These are phyloP conservation scores for Spilogale gracilis DNA, from an alignment of 2,113 vertebrate genomes.

Conservation along the genomic window DNA sequence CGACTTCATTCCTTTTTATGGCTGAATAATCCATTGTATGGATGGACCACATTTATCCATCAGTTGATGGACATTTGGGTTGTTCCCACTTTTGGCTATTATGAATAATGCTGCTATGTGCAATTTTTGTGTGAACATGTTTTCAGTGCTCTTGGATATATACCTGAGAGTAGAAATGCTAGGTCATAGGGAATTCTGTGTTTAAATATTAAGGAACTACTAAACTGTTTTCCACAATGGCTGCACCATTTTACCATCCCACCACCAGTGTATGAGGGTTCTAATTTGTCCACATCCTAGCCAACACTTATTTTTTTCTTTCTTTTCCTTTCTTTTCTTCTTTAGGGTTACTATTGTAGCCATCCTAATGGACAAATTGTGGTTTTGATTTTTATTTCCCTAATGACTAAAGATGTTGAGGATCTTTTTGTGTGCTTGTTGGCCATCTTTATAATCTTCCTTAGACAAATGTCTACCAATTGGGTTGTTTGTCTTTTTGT, in stretches of 20 bases:
- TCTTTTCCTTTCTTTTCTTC: background rate
- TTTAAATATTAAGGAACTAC: slow-evolving; percentile 19
- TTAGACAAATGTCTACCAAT: slow-evolving; percentile 24
- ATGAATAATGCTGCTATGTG: background rate
- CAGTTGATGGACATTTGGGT: background rate
- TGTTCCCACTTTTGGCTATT: background rate
- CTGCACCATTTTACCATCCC: background rate
- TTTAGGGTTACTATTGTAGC: background rate
- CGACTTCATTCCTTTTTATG: background rate
- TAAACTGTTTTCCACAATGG: background rate
- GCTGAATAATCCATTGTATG: background rate
- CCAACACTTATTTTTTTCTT: background rate
- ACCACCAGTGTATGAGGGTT: background rate
- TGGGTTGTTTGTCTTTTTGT: background rate
- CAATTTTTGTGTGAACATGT: background rate
- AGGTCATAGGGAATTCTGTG: background rate
- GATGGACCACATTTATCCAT: background rate
- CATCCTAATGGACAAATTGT: background rate
- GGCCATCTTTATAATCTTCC: background rate
- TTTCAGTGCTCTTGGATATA: background rate
- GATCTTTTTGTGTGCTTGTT: background rate
- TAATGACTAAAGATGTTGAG: background rate
- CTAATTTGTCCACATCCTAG: background rate
- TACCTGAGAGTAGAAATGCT: background rate
- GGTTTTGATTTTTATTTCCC: slow-evolving; percentile 36